Evolutionary conservation across 2,113 vertebrate genomes (phyloP).

Genomic region (Cyanistes caeruleus): DNA sequence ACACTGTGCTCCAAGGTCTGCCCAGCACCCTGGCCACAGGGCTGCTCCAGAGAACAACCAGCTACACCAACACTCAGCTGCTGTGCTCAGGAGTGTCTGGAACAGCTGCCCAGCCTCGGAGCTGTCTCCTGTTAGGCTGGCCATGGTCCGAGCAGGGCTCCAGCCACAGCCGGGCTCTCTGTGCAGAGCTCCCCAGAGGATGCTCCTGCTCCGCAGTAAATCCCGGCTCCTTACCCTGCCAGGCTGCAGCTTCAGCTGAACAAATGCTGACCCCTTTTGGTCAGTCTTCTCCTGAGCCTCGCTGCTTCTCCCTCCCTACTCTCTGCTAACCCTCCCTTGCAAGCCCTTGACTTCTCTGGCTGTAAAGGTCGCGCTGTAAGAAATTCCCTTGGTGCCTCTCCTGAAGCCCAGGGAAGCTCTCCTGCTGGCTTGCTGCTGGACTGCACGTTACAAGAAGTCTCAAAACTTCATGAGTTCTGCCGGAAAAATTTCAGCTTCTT

Average conservation of each 20-base stretch:
- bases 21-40: too few species aligned
- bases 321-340: background rate
- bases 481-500: conserved; percentile 35
- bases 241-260: background rate
- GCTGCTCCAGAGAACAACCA: too few species aligned
- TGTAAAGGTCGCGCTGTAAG: background rate
- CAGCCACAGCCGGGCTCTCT: too few species aligned
- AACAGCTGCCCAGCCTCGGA: too few species aligned
- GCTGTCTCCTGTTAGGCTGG: too few species aligned
- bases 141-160: too few species aligned
- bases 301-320: background rate
- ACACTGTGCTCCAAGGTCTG: too few species aligned
- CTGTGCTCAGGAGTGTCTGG: too few species aligned
- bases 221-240: background rate
- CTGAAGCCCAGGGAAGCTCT: background rate
- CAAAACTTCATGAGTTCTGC: background rate
- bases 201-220: background rate
- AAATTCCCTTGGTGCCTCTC: background rate
- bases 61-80: too few species aligned
- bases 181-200: background rate
- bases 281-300: background rate
- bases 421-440: background rate
- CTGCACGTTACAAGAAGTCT: background rate
- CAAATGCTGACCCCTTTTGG: conserved; percentile 59
- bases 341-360: background rate